These are phyloP conservation scores for Marmota monax DNA, from an alignment of 2,113 vertebrate species.

Conservation along the genomic window DNA sequence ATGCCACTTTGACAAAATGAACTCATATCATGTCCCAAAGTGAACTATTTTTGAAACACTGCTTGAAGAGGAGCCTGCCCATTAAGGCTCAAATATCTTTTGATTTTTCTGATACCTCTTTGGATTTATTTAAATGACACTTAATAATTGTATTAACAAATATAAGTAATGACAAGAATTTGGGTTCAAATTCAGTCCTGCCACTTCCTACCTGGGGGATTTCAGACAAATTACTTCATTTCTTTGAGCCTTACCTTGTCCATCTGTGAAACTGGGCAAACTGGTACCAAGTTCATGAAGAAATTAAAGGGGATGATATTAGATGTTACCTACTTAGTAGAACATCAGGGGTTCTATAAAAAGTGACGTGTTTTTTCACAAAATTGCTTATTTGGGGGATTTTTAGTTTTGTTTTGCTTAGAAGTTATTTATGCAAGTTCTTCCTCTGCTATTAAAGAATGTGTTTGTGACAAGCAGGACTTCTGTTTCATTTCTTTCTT, in stretches of 20 bases:
- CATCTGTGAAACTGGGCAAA: background rate
- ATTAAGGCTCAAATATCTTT: background rate
- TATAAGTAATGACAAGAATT: background rate
- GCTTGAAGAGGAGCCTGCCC: background rate
- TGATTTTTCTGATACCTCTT: background rate
- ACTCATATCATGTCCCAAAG: fast-evolving
- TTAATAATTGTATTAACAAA: conserved; percentile 16
- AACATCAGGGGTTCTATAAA: background rate
- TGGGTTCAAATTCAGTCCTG: background rate
- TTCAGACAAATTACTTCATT: background rate
- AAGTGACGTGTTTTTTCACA: background rate
- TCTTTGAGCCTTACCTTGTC: background rate
- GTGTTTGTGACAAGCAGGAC: background rate
- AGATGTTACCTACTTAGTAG: background rate
- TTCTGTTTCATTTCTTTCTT: background rate
- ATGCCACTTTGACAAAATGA: background rate
- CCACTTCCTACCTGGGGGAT: background rate
- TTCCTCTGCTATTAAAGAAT: background rate
- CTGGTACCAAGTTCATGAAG: background rate
- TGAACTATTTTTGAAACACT: background rate
- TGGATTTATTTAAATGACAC: background rate
- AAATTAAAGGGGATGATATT: background rate
- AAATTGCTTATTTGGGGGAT: background rate
- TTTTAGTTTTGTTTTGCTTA: background rate
- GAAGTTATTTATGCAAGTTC: background rate